These are phyloP conservation scores for Erannis defoliaria DNA, from an alignment of 2,888 invertebrate species.

Conservation along the genomic window DNA sequence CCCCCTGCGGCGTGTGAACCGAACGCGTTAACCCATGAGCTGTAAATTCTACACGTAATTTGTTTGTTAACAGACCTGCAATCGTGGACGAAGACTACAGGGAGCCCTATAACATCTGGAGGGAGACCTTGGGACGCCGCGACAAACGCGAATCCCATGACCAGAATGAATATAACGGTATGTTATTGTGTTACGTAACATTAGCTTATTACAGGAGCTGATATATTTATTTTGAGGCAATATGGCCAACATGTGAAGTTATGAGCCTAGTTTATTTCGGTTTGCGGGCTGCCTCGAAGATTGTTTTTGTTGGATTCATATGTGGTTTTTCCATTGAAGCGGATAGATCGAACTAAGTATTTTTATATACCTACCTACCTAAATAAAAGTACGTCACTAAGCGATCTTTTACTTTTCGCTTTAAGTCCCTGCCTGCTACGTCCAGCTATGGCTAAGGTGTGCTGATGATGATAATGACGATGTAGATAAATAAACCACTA, in stretches of 20 bases:
- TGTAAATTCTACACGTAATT: background rate
- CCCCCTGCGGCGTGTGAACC: no score
- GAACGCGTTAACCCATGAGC: no score
- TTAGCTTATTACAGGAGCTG: slow-evolving; percentile 15
- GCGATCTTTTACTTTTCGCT: no score
- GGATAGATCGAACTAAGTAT: background rate
- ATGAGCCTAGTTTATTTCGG: slow-evolving; percentile 17
- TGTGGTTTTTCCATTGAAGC: background rate
- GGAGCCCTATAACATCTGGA: slow-evolving; percentile 82
- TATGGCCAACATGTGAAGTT: slow-evolving; percentile 21
- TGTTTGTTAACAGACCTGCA: slow-evolving; percentile 68
- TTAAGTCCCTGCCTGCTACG: no score
- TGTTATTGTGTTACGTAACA: background rate
- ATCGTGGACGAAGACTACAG: slow-evolving; percentile 83
- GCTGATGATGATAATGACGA: no score
- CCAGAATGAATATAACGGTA: slow-evolving; percentile 81
- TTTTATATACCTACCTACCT: background rate
- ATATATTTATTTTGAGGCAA: slow-evolving; percentile 18
- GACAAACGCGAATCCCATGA: slow-evolving; percentile 74
- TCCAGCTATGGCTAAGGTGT: no score
- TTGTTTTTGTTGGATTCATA: slow-evolving; percentile 8
- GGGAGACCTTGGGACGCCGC: slow-evolving; percentile 78
- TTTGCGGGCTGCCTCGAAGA: slow-evolving; percentile 7
- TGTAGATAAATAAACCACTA: no score
- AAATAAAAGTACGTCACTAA: no score